Percentiles rank a stretch among this genome's conserved stretches.
phyloP scores from a whole-genome alignment of 2,113 vertebrate genomes.

The Tyrannus savana region DNA sequence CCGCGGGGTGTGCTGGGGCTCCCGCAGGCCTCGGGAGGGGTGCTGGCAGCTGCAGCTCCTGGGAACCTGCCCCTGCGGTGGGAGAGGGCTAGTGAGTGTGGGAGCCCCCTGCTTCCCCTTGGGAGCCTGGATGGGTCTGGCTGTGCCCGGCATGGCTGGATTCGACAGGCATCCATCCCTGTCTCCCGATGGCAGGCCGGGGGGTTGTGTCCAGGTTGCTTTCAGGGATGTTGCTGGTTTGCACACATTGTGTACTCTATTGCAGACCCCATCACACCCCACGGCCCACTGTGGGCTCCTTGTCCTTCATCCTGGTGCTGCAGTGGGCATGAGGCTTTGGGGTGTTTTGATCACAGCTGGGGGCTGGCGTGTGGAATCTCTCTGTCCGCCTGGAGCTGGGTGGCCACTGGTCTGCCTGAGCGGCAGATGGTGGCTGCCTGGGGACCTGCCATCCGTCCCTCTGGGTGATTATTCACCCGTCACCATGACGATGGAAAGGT shows the following conservation, averaged over 20 bases:
- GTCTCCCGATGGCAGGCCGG: accelerated
- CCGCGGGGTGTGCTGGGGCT: not conserved
- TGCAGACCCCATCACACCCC: not conserved
- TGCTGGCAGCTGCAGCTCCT: not conserved
- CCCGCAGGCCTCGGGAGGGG: not conserved
- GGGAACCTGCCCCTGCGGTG: accelerated
- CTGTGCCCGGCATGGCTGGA: accelerated
- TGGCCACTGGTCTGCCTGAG: constrained; percentile 5
- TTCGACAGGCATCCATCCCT: not conserved
- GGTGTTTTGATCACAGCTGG: not conserved
- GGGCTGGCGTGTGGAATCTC: not conserved
- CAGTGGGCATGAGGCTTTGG: not conserved
- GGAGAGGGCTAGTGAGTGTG: not conserved
- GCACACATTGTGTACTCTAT: accelerated
- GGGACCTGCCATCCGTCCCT: constrained; percentile 43
- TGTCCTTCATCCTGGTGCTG: not conserved
- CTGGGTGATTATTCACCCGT: constrained; percentile 54
- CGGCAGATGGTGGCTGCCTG: constrained; percentile 65
- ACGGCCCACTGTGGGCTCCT: accelerated
- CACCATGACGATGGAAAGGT: constrained; percentile 69
- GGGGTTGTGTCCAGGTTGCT: not conserved
- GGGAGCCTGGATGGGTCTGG: not conserved
- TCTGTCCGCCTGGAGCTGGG: not conserved
- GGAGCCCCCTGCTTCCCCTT: not conserved
- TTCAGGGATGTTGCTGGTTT: not conserved